Base-by-base conservation (phyloP, 2,113 vertebrate species). In the Corydoras sp. region DNA sequence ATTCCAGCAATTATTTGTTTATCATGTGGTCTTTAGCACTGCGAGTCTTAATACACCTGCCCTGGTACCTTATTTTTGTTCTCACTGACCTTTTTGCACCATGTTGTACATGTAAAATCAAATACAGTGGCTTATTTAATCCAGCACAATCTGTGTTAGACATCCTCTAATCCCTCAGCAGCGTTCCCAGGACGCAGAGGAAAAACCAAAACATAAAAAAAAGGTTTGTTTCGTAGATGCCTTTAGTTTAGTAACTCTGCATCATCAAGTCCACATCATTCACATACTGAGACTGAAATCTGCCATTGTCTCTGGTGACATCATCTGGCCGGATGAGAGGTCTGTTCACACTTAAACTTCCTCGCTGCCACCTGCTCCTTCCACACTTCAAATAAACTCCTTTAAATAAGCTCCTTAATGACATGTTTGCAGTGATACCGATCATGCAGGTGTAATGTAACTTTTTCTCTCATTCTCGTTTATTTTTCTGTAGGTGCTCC, bases 401-500 rank as follows among this genome's bases (percentile, higher is more conserved):
- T n/a, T n/a, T n/a, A 49, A 63, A 15, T 3, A 8, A 49, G 14
- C 9, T 48, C 43, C 24, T 8, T 7, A 11, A 61, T 30, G 32
- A 18, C 14, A 18, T n/a, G 62, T 50, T 15, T 53, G 29, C 9
- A 32, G 35, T 51, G 15, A 53, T 53, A 53, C 51, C 49, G 8
- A 4, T 7, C 15, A 56, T n/a, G 14, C 54, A 56, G 13, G 12
- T 56, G 14, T 56, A n/a, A 56, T n/a, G 7, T 15, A 10, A 55
- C 50, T 58, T 14, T 66, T 50, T 31, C 29, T 62, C 8, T 70
- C 58, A 48, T 48, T 49, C 61, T 68, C 24, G 48, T 1, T 64
- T 8, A 64, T 32, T 63, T 71, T 43, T 77, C 51, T 95, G 93
- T 89, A 82, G 86, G 85, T 65, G 88, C 90, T 85, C 94, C 95